Conservation (phyloP, 1,140 invertebrate species). For the Ips typographus region DNA sequence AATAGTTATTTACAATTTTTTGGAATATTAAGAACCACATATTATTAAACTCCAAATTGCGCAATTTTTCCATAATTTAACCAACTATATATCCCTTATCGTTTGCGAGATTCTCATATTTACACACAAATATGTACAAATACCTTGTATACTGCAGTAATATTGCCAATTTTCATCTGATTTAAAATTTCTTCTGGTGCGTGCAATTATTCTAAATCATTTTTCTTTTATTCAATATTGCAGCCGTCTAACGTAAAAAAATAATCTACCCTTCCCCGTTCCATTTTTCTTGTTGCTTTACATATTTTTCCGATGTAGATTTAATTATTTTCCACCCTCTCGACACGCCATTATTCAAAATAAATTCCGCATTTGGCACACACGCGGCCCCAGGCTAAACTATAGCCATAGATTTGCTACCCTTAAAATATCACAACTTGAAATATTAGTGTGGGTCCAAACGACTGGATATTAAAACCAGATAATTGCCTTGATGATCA, state of each 20-base stretch:
- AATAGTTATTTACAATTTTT: too few species aligned
- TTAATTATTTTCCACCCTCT: slow-evolving; percentile 31
- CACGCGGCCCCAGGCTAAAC: slow-evolving; percentile 27
- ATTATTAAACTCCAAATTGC: too few species aligned
- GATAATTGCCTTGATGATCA: too few species aligned
- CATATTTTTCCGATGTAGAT: slow-evolving; percentile 33
- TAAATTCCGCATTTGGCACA: slow-evolving; percentile 37
- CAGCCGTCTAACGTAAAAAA: neutral
- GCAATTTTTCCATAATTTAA: too few species aligned
- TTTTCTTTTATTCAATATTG: neutral
- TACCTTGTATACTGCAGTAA: too few species aligned
- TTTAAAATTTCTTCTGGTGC: too few species aligned
- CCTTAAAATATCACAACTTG: slow-evolving; percentile 36
- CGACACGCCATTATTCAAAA: slow-evolving; percentile 37
- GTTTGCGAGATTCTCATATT: too few species aligned
- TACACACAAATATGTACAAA: too few species aligned
- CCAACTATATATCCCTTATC: too few species aligned
- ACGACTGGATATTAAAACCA: neutral
- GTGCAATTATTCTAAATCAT: too few species aligned
- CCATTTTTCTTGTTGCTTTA: slow-evolving; percentile 24
- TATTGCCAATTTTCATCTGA: too few species aligned
- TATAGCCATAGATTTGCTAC: slow-evolving; percentile 36
- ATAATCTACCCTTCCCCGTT: neutral
- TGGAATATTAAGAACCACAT: too few species aligned
- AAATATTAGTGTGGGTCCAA: slow-evolving; percentile 15